phyloP scores from a whole-genome alignment of 1,140 invertebrate genomes.

The Choristoneura fumiferana region DNA sequence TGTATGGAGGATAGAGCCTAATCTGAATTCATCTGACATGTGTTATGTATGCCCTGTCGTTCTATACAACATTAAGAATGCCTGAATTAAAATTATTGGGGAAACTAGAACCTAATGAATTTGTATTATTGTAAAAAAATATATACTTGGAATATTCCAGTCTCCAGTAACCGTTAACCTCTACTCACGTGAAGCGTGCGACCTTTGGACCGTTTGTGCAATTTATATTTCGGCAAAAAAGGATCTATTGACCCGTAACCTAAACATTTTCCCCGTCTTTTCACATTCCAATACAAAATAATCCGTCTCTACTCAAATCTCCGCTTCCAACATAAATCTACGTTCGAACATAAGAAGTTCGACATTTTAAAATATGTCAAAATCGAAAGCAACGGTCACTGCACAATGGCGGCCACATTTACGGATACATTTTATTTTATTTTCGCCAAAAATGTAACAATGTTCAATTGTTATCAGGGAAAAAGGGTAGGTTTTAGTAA shows the following conservation, averaged over 20 bases:
- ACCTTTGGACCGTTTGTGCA: slow-evolving; percentile 59
- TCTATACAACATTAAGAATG: no score
- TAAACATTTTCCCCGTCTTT: slow-evolving; percentile 62
- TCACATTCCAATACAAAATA: slow-evolving; percentile 39
- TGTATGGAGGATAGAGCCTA: no score
- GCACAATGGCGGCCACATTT: slow-evolving; percentile 50
- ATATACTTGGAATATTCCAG: no score
- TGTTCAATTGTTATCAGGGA: slow-evolving; percentile 68
- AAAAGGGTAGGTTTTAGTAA: slow-evolving; percentile 77
- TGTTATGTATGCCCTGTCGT: no score
- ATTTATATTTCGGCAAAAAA: slow-evolving; percentile 52
- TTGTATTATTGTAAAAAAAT: no score
- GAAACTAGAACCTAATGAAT: no score
- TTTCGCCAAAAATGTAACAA: slow-evolving; percentile 66
- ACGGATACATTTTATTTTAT: slow-evolving; percentile 62
- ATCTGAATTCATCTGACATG: no score
- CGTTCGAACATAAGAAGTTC: slow-evolving; percentile 59
- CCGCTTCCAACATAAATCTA: slow-evolving; percentile 68
- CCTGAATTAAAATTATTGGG: no score
- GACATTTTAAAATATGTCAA: slow-evolving; percentile 67
- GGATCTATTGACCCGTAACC: slow-evolving; percentile 64
- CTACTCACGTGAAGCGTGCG: slow-evolving; percentile 51
- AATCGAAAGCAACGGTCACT: slow-evolving; percentile 57
- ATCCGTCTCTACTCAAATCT: slow-evolving; percentile 27
- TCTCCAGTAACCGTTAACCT: slow-evolving; percentile 73